Evolutionary conservation across 1,140 invertebrate genomes (phyloP).

Genomic region (Anastrepha ludens): DNA sequence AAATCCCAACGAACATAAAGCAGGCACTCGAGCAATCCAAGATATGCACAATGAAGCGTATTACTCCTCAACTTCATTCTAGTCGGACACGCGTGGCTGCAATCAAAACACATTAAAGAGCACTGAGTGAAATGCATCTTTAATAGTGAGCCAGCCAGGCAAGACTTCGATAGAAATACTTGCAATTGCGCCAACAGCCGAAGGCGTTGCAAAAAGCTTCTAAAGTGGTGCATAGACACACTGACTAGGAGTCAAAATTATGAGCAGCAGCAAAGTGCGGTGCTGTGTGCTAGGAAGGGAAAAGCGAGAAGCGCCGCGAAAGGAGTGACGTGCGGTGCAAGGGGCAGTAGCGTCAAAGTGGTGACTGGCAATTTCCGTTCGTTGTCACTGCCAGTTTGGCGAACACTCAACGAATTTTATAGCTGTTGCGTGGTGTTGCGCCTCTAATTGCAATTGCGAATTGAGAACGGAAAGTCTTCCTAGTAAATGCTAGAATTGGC

Average conservation of each 20-base stretch:
- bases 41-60: slow-evolving; percentile 18
- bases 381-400: slow-evolving; percentile 33
- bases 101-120: slow-evolving; percentile 20
- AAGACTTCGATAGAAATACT: slow-evolving; percentile 19
- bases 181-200: background rate
- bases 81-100: slow-evolving; percentile 20
- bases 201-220: background rate
- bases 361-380: slow-evolving; percentile 47
- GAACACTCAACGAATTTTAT: slow-evolving; percentile 49
- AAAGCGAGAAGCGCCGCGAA: background rate
- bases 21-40: background rate
- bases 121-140: slow-evolving; percentile 8
- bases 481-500: background rate
- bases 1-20: too few relatives aligned
- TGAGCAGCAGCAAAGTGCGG: background rate
- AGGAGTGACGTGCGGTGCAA: background rate
- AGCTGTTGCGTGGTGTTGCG: slow-evolving; percentile 38
- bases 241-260: slow-evolving; percentile 28
- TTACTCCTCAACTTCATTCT: background rate
- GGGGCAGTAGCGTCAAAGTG: background rate
- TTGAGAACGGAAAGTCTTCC: background rate
- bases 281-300: background rate
- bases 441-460: slow-evolving; percentile 43
- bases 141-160: slow-evolving; percentile 1
- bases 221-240: slow-evolving; percentile 18